Evolutionary conservation across 2,797 vertebrate species (phyloP), one percentile per base, ranked within the genome.

Genomic region (Megaceryle alcyon): DNA sequence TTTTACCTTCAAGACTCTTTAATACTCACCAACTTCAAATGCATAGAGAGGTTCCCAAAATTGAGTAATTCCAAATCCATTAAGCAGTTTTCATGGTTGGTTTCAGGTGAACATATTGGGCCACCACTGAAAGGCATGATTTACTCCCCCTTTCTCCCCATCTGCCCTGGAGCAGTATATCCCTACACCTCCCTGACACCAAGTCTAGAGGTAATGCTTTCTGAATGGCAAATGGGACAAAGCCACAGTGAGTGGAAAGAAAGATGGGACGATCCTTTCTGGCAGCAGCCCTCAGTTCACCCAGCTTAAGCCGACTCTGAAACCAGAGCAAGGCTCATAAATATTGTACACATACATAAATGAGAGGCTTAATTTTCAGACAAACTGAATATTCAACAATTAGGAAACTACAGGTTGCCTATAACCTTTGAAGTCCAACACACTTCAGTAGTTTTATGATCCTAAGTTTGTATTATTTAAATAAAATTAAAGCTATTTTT

Each of bases 121-220:
- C 39, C 56, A 11, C 37, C 44, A 71, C 54, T 61, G 57, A 72
- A 63, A 83, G 46, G 22, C 9, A 5, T 1, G 6, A 64, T 49
- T 88, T 63, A 10, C 28, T 57, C 33, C 26, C 19, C 21, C 5
- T 69, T 63, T 39, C 3, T 14, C n/a, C 71, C 69, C n/a, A 68
- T 44, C 82, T 95, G 78, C 84, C 75, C 73, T 90, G 90, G 82
- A 94, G 73, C 70, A 44, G 16, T 7, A 41, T 3, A 56, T 21
- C 48, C 84, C 91, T 84, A 9, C 12, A 54, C 2, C 16, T 92
- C 71, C 83, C 44, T 89, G 84, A 63, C 33, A 56, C 1, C 19
- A 5, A 10, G 43, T 41, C 78, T 10, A 19, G 21, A 68, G 37
- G 7, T 1, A 19, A 18, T 10, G 43, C 13, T 23, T 54, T 51